Conservation (phyloP, 2,888 invertebrate species). For the Cryptocephalus primarius region DNA sequence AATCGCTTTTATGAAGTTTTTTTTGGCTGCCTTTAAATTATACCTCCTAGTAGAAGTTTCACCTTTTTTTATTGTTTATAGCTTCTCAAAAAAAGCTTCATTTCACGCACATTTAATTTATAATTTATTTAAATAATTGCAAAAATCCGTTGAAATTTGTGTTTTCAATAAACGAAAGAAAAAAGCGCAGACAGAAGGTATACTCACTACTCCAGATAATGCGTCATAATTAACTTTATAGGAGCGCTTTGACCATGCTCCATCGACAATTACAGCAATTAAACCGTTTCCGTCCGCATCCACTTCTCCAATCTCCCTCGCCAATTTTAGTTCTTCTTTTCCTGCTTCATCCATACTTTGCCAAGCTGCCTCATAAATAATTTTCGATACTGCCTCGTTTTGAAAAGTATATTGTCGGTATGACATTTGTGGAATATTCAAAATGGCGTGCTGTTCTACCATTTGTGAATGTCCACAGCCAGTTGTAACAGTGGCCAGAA, state of each 20-base stretch:
- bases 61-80: too few relatives aligned
- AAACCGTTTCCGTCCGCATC: conserved; percentile 12
- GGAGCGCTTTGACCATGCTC: conserved; percentile 19
- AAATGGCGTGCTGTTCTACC: not conserved
- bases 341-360: conserved; percentile 9
- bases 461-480: not conserved
- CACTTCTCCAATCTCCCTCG: conserved; percentile 13
- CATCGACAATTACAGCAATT: conserved; percentile 19
- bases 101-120: too few relatives aligned
- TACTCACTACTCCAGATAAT: conserved; percentile 16
- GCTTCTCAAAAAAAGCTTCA: too few relatives aligned
- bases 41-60: too few relatives aligned
- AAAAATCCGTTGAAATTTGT: too few relatives aligned
- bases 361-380: not conserved
- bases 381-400: not conserved
- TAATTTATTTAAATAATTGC: too few relatives aligned
- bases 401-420: too few relatives aligned
- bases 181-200: not conserved
- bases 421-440: not conserved
- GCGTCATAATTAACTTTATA: conserved; percentile 18
- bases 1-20: too few relatives aligned
- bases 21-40: too few relatives aligned
- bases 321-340: conserved; percentile 12
- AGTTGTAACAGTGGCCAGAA: not conserved
- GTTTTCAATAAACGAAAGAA: too few relatives aligned